phyloP scores from a whole-genome alignment of 2,888 invertebrate genomes.

The Hydraecia micacea region DNA sequence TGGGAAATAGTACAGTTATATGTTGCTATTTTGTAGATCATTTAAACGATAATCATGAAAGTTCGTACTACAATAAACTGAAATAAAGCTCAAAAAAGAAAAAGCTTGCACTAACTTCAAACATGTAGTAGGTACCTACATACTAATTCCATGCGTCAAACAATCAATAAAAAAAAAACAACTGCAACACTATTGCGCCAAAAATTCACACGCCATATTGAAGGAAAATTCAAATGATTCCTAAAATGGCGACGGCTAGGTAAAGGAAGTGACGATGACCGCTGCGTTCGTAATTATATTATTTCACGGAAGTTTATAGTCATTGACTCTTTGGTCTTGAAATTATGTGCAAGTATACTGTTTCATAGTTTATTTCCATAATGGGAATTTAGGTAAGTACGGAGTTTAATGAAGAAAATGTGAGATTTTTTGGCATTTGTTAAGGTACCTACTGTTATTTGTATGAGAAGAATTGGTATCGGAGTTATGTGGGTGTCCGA shows the following conservation, averaged over 20 bases:
- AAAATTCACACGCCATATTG: slow-evolving; percentile 1
- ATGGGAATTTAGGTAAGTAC: background rate
- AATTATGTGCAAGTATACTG: slow-evolving; percentile 38
- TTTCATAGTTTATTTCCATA: background rate
- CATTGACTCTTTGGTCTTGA: slow-evolving; percentile 58
- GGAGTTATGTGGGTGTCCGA: background rate
- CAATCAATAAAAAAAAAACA: background rate
- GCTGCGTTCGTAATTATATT: slow-evolving; percentile 62
- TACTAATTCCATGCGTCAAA: background rate
- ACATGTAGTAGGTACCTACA: background rate
- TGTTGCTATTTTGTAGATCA: background rate
- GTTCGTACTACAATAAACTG: background rate
- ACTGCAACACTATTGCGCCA: too few species aligned
- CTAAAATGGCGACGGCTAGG: slow-evolving; percentile 44
- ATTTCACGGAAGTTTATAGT: slow-evolving; percentile 64
- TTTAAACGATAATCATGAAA: background rate
- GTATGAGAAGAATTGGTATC: background rate
- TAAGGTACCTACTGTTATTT: background rate
- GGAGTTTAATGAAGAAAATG: background rate
- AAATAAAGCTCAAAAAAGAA: background rate
- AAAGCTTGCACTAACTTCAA: background rate
- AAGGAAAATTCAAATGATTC: slow-evolving; percentile 34
- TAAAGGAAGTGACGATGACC: slow-evolving; percentile 68
- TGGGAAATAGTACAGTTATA: background rate
- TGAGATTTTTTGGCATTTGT: background rate